Conservation (phyloP, 2,888 invertebrate species). For the Merodon equestris region DNA sequence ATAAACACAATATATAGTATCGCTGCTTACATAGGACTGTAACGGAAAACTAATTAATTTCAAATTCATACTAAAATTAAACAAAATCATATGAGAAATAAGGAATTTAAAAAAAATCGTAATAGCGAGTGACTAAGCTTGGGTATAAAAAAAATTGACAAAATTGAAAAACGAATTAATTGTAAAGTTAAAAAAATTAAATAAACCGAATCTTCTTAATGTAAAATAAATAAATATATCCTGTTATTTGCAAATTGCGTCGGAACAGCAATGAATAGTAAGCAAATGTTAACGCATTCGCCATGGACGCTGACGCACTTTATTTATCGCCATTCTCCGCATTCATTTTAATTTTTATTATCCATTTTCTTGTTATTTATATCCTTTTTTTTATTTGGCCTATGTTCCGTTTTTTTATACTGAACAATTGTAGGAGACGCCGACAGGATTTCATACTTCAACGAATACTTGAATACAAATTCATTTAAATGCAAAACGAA, state of each 20-base stretch:
- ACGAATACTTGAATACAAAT: not conserved
- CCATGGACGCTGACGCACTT: not conserved
- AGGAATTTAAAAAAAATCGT: conserved; percentile 4
- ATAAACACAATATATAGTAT: conserved; percentile 13
- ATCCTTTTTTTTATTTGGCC: not conserved
- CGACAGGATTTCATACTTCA: not conserved
- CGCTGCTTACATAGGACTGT: conserved; percentile 41
- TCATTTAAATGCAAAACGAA: conserved; percentile 12
- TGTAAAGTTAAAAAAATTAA: not conserved
- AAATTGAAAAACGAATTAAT: not conserved
- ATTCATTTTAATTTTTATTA: not conserved
- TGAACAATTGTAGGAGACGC: conserved; percentile 4
- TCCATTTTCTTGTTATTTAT: not conserved
- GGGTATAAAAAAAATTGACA: not conserved
- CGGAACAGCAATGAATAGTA: conserved; percentile 17
- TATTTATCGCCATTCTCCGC: conserved; percentile 18
- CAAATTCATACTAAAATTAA: conserved; percentile 8
- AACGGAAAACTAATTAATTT: conserved; percentile 18
- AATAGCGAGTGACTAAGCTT: conserved; percentile 42
- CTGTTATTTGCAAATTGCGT: not conserved
- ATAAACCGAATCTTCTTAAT: not conserved
- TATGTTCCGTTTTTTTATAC: not conserved
- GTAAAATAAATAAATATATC: conserved; percentile 17
- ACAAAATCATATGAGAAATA: conserved; percentile 3
- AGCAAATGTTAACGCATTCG: conserved; percentile 6